Evolutionary conservation across 2,888 invertebrate genomes (phyloP), one percentile per base, ranked within the genome.

Genomic region (Drosophila austrosaltans): DNA sequence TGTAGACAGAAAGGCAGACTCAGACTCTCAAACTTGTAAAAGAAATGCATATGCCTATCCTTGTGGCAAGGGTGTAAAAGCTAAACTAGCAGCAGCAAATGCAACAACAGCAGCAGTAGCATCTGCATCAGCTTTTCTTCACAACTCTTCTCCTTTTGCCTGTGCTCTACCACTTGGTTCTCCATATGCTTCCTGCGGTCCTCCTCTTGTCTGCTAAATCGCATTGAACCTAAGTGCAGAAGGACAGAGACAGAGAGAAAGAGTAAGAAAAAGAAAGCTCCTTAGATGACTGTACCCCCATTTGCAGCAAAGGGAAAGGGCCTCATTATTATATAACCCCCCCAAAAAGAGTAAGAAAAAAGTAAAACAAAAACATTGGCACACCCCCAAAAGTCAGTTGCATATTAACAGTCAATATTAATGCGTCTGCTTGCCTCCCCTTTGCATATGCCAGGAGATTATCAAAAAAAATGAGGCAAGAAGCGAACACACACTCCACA

Each of bases 341-440:
- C 39, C 39, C 53, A n/a, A 16, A n/a, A 1, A 2, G 8, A 36
- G 8, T 8, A 36, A 8, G 8, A 36, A 36, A 36, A 36, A 8
- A 36, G 1, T 8, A 36, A 36, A 36, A 36, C 36, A 36, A 36
- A 36, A 36, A 36, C 36, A 36, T 36, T 36, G 36, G 40, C 56
- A 63, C n/a, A 63, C n/a, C 63, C 44, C 61, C 48, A 44, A 16
- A 53, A 32, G 53, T 36, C 83, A 74, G 75, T 77, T 80, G 75
- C 82, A 71, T 82, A 82, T 77, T 69, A 82, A 69, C 82, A 78
- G 76, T 76, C 72, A 84, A 82, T 83, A 83, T 81, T 82, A 84
- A 80, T 77, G 48, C 36, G 22, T 53, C 3, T 20, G 12, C 61
- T 30, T n/a, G 28, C 25, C 40, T n/a, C 53, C 39, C 25, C 3